Evolutionary conservation across 1,140 invertebrate genomes (phyloP), one percentile per base, ranked within the genome.

Genomic region (Pseudomyrmex dendroicus): DNA sequence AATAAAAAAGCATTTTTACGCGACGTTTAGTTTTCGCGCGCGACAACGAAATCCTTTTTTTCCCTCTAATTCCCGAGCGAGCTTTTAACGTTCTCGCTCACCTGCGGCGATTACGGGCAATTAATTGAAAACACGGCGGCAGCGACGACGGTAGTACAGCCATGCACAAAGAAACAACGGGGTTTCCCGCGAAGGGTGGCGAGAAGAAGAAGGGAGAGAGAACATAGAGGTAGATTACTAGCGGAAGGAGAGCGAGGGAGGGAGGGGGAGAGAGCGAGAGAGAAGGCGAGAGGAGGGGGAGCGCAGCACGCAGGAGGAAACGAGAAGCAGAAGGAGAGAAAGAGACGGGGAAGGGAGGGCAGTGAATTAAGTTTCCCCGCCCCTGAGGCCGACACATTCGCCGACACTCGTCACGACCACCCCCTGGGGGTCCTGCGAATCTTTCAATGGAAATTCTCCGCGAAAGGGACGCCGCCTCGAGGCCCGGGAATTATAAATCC

Each of bases 311-410:
- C 64, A 50, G 25, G 64, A 70, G 20, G 35, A 57, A 84, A 48
- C 9, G 67, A 82, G 63, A 68, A 25, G 62, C 13, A 68, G 54
- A 78, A 78, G 62, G 59, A 74, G 70, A 12, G 70, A 73, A 35
- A 57, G 83, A 73, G 56, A 74, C 10, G 72, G 56, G 44, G 68
- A 56, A 73, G 73, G 85, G 82, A 90, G 90, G 91, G 89, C 85
- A 86, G 85, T 83, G 90, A 90, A 91, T 90, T 88, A 85, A 85
- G 85, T 89, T 88, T 90, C 88, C 89, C 86, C 86, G 88, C 90
- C 88, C 86, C 89, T 87, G 86, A 88, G 86, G 90, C 89, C 88
- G 89, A 92, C 86, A 91, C 90, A 90, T 91, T 89, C 87, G 84
- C 74, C 82, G 86, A 88, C 84, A 77, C 83, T 88, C 86, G 86